A percentile compares a stretch with the other conserved stretches of the same genome.
Evolutionary conservation across 2,888 invertebrate genomes (phyloP).

Genomic region (Phyto melanocephala): DNA sequence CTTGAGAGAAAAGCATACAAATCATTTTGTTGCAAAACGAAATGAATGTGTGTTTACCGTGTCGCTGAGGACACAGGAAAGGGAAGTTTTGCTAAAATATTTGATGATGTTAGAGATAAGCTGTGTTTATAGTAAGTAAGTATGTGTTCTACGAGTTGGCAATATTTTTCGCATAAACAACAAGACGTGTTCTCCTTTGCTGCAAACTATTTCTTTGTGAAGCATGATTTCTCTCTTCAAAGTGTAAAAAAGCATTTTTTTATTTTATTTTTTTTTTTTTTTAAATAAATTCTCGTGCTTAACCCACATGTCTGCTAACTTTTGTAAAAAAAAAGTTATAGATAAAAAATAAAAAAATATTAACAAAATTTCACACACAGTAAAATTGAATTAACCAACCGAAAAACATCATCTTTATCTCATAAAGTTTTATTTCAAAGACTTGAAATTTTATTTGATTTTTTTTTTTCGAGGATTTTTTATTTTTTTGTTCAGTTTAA

Average conservation of each 20-base stretch:
- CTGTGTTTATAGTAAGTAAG: too few species aligned
- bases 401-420: conserved; percentile 16
- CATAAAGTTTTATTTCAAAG: conserved; percentile 42
- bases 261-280: neutral
- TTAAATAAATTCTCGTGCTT: neutral
- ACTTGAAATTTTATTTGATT: conserved; percentile 15
- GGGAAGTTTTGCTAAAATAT: neutral
- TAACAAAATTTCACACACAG: neutral
- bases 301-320: conserved; percentile 11
- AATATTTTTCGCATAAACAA: too few species aligned
- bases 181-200: too few species aligned
- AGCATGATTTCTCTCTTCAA: too few species aligned
- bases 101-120: neutral
- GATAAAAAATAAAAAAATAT: conserved; percentile 18
- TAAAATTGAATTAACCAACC: neutral
- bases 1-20: neutral
- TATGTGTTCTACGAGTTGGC: too few species aligned
- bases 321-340: conserved; percentile 11
- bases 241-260: neutral
- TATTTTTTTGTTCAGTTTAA: neutral
- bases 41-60: neutral
- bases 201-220: too few species aligned
- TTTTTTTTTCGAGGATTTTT: conserved; percentile 26
- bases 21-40: neutral
- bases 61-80: neutral